Evolutionary conservation across 2,888 invertebrate species (phyloP), one percentile per base, ranked within the genome.

Genomic region (Alentia gelatinosa): DNA sequence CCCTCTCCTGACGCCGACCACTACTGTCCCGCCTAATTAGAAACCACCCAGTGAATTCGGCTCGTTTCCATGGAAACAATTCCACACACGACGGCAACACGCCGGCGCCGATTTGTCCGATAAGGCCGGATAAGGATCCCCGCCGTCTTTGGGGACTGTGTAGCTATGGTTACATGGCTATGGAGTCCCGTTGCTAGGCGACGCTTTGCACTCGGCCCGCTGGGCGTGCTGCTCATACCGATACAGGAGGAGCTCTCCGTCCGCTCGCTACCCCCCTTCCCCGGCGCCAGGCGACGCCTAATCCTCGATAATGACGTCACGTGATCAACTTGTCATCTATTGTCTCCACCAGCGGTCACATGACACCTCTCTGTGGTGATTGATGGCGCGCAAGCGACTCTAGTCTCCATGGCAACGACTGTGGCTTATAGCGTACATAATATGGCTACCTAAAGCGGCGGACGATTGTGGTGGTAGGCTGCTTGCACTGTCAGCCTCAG

Each of bases 1-100:
- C 47, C 68, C 74, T 56, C 56, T n/a, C 74, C 74, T 33, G 15
- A 5, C 26, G 15, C 33, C 74, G 5, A 15, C 26, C n/a, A 47
- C 63, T n/a, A 39, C 9, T 79, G 79, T 79, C 79, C 23, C 12
- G n/a, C 39, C 79, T 39, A 79, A 79, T 79, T 79, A 79, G 79
- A 79, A 79, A 79, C 79, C 79, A 79, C 79, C 79, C 39, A 79
- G 79, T 26, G 79, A 79, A 79, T 39, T 79, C 39, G n/a, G 1
- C 30, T 26, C 23, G 79, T 79, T 39, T 79, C 79, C 79, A 79
- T 79, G 79, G 79, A 79, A 79, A 79, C 79, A 79, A 79, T 37
- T 79, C 79, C 79, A 35, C 79, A 7, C 37, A 12, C 39, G 26
- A 35, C 26, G 63, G 39, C 37, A 35, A 23, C 79, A 12, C 79